Percentiles rank a stretch among this genome's conserved stretches.
Conservation (phyloP, 2,797 vertebrate genomes). For the Molossus alvarezi region DNA sequence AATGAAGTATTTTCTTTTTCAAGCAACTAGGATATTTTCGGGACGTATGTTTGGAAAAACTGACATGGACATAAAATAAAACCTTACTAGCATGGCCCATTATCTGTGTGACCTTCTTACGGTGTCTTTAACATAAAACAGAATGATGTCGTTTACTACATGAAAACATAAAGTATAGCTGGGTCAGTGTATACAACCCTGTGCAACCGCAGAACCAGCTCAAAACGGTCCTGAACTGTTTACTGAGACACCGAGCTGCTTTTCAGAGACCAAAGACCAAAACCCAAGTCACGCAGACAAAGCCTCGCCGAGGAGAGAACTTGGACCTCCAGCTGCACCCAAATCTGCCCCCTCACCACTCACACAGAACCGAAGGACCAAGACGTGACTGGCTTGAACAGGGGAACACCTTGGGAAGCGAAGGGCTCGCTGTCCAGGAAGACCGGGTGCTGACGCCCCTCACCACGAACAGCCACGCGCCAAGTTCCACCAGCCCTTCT, state of each 20-base stretch:
- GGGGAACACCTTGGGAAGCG: not conserved
- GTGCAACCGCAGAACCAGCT: not conserved
- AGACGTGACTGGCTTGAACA: not conserved
- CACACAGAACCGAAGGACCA: not conserved
- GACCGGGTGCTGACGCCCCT: not conserved
- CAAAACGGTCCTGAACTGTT: not conserved
- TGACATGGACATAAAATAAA: not conserved
- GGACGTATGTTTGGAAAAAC: constrained; percentile 11
- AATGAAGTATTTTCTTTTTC: not conserved
- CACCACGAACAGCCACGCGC: not conserved
- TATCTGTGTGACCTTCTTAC: not conserved
- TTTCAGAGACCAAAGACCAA: not conserved
- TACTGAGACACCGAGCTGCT: not conserved
- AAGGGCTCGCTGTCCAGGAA: not conserved
- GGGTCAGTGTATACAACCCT: not conserved
- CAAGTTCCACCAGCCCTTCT: not conserved
- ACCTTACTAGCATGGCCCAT: not conserved
- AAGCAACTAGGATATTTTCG: not conserved
- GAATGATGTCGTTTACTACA: not conserved
- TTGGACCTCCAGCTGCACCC: not conserved
- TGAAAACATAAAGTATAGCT: not conserved
- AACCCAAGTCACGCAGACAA: not conserved
- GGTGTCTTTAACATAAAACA: not conserved
- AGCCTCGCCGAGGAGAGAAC: not conserved
- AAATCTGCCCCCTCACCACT: not conserved